Evolutionary conservation across 2,888 invertebrate genomes (phyloP), one percentile per base, ranked within the genome.

Genomic region (Acrocera orbiculus): DNA sequence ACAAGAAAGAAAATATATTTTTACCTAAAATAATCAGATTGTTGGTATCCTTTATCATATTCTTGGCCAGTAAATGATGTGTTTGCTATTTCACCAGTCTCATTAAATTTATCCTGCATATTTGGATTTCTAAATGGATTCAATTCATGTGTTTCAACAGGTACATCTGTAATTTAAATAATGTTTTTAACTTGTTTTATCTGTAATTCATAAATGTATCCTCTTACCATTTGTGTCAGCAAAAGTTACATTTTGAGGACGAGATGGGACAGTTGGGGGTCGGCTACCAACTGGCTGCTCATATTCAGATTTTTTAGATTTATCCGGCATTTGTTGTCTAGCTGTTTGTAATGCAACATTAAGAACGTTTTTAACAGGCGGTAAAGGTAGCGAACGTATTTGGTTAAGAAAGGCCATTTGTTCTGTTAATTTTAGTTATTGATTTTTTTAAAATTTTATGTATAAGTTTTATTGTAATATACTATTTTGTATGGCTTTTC

Each of bases 321-420:
- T 74, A 26, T 75, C 74, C 32, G 85, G 83, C 51, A 82, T 70
- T 49, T 75, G 70, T 52, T 83, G 78, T 47, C 78, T 69, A 30
- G 81, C 69, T 14, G 82, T 78, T 59, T 83, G 83, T 70, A 79
- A 74, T 16, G 82, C 80, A 42, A 83, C 83, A 53, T 80, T 80
- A 50, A 82, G 53, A 26, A 79, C 75, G 53, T 81, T 81, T 52
- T 71, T 70, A 41, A 81, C 50, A 23, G 81, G 77, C 30, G 82
- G 82, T 47, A 85, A 46, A 27, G 80, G 77, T 16, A 81, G 77
- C 45, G 83, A 52, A 46, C 56, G 56, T 37, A 61, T 48, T 51
- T 58, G 57, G 44, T 55, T 51, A 45, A 76, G 65, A 51, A 70
- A 66, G 47, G 73, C 65, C 74, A 75, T 75, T 38, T 35, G 14